Conservation (phyloP, 2,888 invertebrate genomes). For the Reticulitermes lucifugus region DNA sequence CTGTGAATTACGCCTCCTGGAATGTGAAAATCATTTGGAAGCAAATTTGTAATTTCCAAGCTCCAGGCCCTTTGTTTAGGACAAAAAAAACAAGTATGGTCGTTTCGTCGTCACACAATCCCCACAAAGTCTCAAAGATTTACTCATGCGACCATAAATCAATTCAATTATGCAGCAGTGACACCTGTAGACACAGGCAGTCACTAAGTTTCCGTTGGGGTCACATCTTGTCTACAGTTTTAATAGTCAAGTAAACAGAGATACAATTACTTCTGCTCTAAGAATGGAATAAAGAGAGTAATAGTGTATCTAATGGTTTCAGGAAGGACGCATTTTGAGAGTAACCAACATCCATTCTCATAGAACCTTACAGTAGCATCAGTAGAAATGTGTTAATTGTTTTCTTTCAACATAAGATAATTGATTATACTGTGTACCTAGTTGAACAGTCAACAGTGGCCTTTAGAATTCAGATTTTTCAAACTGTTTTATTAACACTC, state of each 20-base stretch:
- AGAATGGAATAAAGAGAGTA: neutral
- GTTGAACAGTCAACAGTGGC: neutral
- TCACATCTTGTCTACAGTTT: neutral
- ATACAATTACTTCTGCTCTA: neutral
- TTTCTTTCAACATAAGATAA: neutral
- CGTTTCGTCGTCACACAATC: neutral
- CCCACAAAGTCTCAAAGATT: neutral
- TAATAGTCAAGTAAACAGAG: neutral
- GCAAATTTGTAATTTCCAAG: neutral
- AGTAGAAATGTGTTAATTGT: neutral
- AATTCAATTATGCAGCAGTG: neutral
- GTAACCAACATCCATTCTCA: neutral
- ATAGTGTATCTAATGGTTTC: too few species aligned
- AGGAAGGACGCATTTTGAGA: too few species aligned
- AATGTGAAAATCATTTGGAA: too few species aligned
- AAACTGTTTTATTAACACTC: neutral
- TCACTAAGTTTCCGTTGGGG: neutral
- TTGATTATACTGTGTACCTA: neutral
- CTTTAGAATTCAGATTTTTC: neutral
- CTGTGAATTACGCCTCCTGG: too few species aligned
- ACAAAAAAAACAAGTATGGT: neutral
- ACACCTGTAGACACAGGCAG: neutral
- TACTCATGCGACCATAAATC: neutral
- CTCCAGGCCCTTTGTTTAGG: neutral
- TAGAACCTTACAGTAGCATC: neutral